Percentiles rank a stretch among this genome's conserved stretches.
These are phyloP conservation scores for Eupristina koningsbergeri DNA, from an alignment of 1,140 invertebrate genomes.

Conservation along the genomic window DNA sequence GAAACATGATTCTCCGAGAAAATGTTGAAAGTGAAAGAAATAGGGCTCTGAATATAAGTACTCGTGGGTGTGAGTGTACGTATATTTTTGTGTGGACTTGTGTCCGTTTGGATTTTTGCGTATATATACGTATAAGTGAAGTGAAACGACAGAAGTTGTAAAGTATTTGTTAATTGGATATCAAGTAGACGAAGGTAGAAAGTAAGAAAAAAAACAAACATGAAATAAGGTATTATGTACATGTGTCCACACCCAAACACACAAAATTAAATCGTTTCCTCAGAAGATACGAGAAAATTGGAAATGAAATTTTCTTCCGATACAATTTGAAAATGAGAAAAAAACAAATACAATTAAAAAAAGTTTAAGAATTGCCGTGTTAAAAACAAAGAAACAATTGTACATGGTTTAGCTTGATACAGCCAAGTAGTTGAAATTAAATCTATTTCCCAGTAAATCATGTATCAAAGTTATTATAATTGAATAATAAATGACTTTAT, in stretches of 20 bases:
- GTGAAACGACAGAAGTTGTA: slow-evolving; percentile 12
- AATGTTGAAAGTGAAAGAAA: not conserved
- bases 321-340: not conserved
- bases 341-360: not conserved
- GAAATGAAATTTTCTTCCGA: slow-evolving; percentile 53
- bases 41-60: not conserved
- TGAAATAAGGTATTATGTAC: not conserved
- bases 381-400: not conserved
- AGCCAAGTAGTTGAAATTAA: slow-evolving; percentile 20
- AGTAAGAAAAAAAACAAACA: slow-evolving; percentile 8
- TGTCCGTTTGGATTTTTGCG: too few relatives aligned
- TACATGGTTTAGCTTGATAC: not conserved
- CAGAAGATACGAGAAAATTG: slow-evolving; percentile 48
- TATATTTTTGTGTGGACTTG: too few relatives aligned
- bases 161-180: slow-evolving; percentile 55
- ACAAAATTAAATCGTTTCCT: not conserved
- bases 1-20: not conserved
- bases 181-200: slow-evolving; percentile 36
- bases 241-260: not conserved
- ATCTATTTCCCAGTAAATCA: not conserved
- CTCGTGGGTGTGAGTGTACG: not conserved
- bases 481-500: slow-evolving; percentile 5
- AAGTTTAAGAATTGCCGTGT: not conserved
- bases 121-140: not conserved
- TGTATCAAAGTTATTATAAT: slow-evolving; percentile 3